A percentile compares a stretch with the other conserved stretches of the same genome.
Conservation (phyloP, 2,113 vertebrate species). For the Maylandia zebra region DNA sequence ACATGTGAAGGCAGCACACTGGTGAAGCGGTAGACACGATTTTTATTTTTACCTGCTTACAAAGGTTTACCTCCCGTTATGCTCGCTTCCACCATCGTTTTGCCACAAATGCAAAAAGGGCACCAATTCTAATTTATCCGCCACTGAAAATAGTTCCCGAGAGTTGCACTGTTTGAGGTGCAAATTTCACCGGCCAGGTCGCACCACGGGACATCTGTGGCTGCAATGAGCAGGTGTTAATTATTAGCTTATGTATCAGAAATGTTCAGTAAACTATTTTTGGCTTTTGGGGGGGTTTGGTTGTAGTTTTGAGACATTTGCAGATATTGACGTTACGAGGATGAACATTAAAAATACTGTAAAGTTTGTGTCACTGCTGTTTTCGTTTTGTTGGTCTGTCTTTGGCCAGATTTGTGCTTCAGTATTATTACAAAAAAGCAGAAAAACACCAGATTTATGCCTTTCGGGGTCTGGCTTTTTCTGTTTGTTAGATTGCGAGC, state of each 20-base stretch:
- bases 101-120: not conserved
- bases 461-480: not conserved
- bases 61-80: not conserved
- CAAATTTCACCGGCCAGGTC: not conserved
- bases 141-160: not conserved
- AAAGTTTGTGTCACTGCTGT: not conserved
- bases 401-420: not conserved
- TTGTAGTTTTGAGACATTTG: not conserved
- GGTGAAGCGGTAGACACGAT: not conserved
- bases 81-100: not conserved
- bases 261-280: not conserved
- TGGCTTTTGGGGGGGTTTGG: not conserved
- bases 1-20: not conserved
- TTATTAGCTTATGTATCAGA: not conserved
- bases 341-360: not conserved
- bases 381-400: not conserved
- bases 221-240: not conserved
- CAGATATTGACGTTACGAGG: not conserved
- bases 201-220: not conserved
- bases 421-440: not conserved
- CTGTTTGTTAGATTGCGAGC: slow-evolving; percentile 75
- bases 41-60: not conserved
- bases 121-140: not conserved
- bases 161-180: not conserved
- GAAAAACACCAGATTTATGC: not conserved